These are phyloP conservation scores for Chelmon rostratus DNA, from an alignment of 2,797 vertebrate genomes.

Conservation along the genomic window DNA sequence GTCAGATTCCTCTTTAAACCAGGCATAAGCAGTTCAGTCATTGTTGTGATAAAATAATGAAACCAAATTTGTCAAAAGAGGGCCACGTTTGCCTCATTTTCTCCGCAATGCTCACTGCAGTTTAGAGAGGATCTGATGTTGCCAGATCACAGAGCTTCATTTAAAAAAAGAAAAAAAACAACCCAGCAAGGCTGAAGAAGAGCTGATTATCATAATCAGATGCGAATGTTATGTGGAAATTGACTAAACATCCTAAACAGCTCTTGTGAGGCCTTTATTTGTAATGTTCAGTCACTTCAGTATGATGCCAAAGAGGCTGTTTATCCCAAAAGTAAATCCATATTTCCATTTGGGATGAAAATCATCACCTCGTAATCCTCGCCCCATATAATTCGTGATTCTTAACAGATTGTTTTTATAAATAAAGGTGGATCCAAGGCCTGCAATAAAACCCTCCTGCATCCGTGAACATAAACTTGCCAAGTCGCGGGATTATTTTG, in stretches of 20 bases:
- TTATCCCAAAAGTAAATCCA: slow-evolving; percentile 53
- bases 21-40: neutral
- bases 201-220: slow-evolving; percentile 34
- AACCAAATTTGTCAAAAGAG: slow-evolving; percentile 10
- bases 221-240: slow-evolving; percentile 12
- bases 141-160: neutral
- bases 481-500: slow-evolving; percentile 2
- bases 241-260: slow-evolving; percentile 29
- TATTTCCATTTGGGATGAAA: slow-evolving; percentile 51
- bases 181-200: neutral
- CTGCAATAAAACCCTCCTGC: slow-evolving; percentile 24
- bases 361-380: slow-evolving; percentile 44
- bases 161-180: neutral
- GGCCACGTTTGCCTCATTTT: slow-evolving; percentile 1
- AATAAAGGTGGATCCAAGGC: slow-evolving; percentile 38
- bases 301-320: slow-evolving; percentile 25
- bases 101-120: neutral
- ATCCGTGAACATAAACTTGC: neutral
- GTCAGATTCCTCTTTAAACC: slow-evolving; percentile 8
- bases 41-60: neutral
- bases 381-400: slow-evolving; percentile 47
- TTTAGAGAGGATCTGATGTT: slow-evolving; percentile 10
- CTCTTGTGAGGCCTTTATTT: slow-evolving; percentile 35
- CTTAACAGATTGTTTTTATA: slow-evolving; percentile 38
- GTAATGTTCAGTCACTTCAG: slow-evolving; percentile 35